These are phyloP conservation scores for Diacarnus erythraeanus DNA, from an alignment of 37 sponge, comb jelly and placozoan species.

Conservation along the genomic window DNA sequence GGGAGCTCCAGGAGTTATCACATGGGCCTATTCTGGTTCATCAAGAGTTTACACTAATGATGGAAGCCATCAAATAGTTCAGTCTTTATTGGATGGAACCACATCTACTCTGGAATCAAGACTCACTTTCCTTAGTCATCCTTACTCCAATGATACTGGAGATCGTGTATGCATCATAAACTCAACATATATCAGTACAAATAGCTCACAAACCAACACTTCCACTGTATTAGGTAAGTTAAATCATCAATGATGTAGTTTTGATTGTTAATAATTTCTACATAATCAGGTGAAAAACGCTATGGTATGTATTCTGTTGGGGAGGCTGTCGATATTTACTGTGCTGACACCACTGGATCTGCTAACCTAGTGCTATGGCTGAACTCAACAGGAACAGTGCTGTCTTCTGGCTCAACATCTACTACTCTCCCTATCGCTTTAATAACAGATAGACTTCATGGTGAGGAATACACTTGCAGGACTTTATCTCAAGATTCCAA, in stretches of 20 bases:
- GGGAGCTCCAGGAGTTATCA: background rate
- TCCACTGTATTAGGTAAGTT: background rate
- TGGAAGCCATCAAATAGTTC: background rate
- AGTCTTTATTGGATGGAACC: constrained; percentile 9
- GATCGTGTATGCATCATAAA: constrained; percentile 10
- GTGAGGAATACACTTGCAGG: constrained; percentile 2
- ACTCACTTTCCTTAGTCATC: background rate
- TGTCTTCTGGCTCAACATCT: constrained; percentile 8
- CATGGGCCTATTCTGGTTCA: background rate
- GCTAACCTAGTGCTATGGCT: constrained; percentile 6
- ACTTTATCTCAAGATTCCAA: background rate
- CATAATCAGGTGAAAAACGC: constrained; percentile 1
- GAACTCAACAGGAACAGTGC: background rate
- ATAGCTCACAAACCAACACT: constrained; percentile 11
- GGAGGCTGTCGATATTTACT: constrained; percentile 4
- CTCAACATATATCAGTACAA: constrained; percentile 5
- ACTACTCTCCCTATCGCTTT: background rate
- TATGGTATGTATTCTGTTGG: constrained; percentile 12
- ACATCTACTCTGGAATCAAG: background rate
- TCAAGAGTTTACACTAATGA: background rate
- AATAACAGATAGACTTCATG: background rate
- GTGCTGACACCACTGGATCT: constrained; percentile 2
- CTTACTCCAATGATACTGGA: background rate
- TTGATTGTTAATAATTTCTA: background rate
- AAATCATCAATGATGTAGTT: background rate